Evolutionary conservation across 2,113 vertebrate species (phyloP).

Genomic region (Neogobius melanostomus): DNA sequence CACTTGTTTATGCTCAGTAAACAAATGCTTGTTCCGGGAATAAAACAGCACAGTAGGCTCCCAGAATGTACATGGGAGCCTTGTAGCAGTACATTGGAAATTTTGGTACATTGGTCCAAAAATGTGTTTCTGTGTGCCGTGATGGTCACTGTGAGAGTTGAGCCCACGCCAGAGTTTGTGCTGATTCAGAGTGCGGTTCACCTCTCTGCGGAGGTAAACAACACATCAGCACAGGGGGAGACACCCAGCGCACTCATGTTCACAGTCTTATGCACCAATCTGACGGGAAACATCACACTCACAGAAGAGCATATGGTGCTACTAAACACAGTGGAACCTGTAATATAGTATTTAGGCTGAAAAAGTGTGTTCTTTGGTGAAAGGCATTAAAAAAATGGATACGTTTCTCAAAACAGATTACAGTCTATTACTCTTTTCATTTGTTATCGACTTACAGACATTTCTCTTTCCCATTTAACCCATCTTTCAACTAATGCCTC

Average conservation of each 20-base stretch:
- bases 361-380: neutral
- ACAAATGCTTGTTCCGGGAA: neutral
- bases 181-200: slow-evolving; percentile 61
- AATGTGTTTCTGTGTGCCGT: slow-evolving; percentile 17
- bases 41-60: slow-evolving; percentile 3
- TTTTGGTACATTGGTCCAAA: neutral
- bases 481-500: too few relatives aligned
- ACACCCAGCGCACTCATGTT: slow-evolving; percentile 6
- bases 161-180: slow-evolving; percentile 59
- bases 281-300: neutral
- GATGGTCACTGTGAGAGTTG: slow-evolving; percentile 55
- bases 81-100: neutral
- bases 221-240: slow-evolving; percentile 33
- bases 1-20: neutral
- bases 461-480: too few relatives aligned
- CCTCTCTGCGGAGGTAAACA: slow-evolving; percentile 53
- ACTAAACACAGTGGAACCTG: neutral
- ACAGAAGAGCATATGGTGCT: neutral
- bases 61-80: slow-evolving; percentile 26
- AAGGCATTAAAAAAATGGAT: too few relatives aligned
- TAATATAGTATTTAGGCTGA: neutral
- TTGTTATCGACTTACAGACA: too few relatives aligned
- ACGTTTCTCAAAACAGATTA: too few relatives aligned
- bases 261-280: neutral
- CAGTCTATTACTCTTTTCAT: too few relatives aligned